phyloP scores from a whole-genome alignment of 1,140 invertebrate species.

The Intoshia linei region DNA sequence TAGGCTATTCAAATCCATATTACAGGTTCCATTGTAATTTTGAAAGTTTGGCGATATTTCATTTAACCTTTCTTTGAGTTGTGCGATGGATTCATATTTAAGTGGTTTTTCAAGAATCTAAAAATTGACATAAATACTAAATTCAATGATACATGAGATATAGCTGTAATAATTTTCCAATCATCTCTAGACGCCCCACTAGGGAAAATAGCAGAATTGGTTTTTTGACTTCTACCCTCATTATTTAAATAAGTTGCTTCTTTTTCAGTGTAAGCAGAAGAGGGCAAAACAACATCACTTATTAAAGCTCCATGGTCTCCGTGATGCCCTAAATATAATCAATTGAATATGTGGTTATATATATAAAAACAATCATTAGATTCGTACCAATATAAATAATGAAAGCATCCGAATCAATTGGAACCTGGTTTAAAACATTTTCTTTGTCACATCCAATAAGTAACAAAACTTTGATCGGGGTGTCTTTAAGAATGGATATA shows the following conservation, averaged over 20 bases:
- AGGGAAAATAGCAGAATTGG: slow-evolving; percentile 50
- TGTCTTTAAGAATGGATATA: slow-evolving; percentile 32
- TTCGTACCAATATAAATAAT: slow-evolving; percentile 51
- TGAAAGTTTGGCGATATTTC: too few species aligned
- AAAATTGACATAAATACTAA: neutral
- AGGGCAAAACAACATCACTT: slow-evolving; percentile 67
- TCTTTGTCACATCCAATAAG: slow-evolving; percentile 65
- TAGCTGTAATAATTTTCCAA: slow-evolving; percentile 77
- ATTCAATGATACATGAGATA: slow-evolving; percentile 33
- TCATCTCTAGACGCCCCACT: slow-evolving; percentile 70
- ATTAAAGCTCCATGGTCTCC: slow-evolving; percentile 63
- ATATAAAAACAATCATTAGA: neutral
- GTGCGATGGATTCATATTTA: too few species aligned
- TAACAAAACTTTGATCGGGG: slow-evolving; percentile 44
- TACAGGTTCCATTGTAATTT: too few species aligned
- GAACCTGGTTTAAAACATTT: slow-evolving; percentile 36
- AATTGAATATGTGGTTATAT: neutral
- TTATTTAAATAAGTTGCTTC: slow-evolving; percentile 78
- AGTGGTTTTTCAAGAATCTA: too few species aligned
- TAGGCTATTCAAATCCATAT: too few species aligned
- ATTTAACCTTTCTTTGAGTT: too few species aligned
- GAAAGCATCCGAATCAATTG: slow-evolving; percentile 43
- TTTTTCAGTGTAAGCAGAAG: slow-evolving; percentile 88
- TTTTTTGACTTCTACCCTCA: slow-evolving; percentile 77
- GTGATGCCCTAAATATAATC: slow-evolving; percentile 40